phyloP scores from a whole-genome alignment of 2,113 vertebrate species.

The Caretta caretta region DNA sequence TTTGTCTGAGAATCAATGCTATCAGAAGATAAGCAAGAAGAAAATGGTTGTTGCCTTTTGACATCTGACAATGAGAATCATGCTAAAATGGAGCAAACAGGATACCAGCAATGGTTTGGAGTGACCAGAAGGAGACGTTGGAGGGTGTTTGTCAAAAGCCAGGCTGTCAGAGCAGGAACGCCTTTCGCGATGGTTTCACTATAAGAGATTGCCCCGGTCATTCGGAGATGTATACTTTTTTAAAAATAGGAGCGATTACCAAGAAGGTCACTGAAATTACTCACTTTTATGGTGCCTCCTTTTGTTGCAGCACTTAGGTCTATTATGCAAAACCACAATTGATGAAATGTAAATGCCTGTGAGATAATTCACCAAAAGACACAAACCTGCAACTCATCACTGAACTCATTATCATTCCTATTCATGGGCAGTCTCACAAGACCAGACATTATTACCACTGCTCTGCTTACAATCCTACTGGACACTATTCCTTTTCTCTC shows the following conservation, averaged over 20 bases:
- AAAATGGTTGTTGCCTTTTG: constrained; percentile 79
- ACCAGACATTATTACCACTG: constrained; percentile 38
- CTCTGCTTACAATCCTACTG: constrained; percentile 50
- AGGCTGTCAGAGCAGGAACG: not conserved
- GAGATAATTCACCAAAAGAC: constrained; percentile 66
- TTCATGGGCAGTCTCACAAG: constrained; percentile 60
- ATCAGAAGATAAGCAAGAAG: constrained; percentile 81
- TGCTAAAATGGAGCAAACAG: constrained; percentile 79
- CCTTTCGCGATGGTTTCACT: constrained; percentile 21
- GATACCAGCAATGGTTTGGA: constrained; percentile 73
- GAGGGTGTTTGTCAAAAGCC: constrained; percentile 59
- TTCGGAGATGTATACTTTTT: constrained; percentile 19
- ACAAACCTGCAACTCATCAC: constrained; percentile 63
- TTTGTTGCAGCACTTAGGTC: constrained; percentile 24
- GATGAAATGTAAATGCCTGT: constrained; percentile 67
- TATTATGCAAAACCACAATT: constrained; percentile 54
- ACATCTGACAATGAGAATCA: constrained; percentile 77
- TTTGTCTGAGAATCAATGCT: constrained; percentile 82
- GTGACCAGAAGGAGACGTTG: constrained; percentile 70
- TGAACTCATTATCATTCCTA: constrained; percentile 53
- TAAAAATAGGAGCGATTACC: constrained; percentile 16
- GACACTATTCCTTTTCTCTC: constrained; percentile 43
- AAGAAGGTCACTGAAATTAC: constrained; percentile 53
- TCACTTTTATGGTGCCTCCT: constrained; percentile 55
- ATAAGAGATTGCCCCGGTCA: constrained; percentile 30